These are phyloP conservation scores for Cremastobaeus sp. DNA, from an alignment of 2,888 invertebrate species.

Conservation along the genomic window DNA sequence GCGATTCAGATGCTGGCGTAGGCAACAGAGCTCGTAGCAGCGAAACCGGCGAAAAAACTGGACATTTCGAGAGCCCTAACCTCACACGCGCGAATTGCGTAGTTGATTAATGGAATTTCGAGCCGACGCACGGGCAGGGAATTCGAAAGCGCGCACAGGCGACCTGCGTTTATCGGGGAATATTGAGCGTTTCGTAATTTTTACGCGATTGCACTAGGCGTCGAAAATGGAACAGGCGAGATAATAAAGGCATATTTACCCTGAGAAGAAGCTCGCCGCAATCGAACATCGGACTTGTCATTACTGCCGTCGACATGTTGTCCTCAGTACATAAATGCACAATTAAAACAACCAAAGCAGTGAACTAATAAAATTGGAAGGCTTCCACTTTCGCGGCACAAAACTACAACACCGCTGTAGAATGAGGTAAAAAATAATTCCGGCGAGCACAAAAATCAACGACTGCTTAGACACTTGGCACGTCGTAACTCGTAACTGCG, in stretches of 20 bases:
- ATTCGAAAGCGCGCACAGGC: too few relatives aligned
- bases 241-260: constrained; percentile 30
- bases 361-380: constrained; percentile 16
- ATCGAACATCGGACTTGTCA: constrained; percentile 87
- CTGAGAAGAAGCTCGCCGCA: constrained; percentile 83
- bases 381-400: constrained; percentile 56
- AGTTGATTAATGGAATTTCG: too few relatives aligned
- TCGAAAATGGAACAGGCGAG: too few relatives aligned
- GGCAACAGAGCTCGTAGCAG: too few relatives aligned
- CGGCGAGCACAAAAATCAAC: constrained; percentile 18
- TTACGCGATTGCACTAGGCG: constrained; percentile 14
- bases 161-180: too few relatives aligned
- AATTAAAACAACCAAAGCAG: constrained; percentile 28
- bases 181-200: constrained; percentile 2
- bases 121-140: too few relatives aligned
- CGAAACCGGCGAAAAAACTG: too few relatives aligned
- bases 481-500: constrained; percentile 42
- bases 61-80: too few relatives aligned
- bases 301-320: constrained; percentile 87
- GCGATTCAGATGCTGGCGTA: too few relatives aligned
- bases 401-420: constrained; percentile 67
- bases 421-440: too few relatives aligned
- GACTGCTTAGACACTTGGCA: constrained; percentile 28
- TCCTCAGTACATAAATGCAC: constrained; percentile 49
- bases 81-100: too few relatives aligned